Conservation (phyloP, 2,888 invertebrate genomes). For the Minunthozetes semirufus region DNA sequence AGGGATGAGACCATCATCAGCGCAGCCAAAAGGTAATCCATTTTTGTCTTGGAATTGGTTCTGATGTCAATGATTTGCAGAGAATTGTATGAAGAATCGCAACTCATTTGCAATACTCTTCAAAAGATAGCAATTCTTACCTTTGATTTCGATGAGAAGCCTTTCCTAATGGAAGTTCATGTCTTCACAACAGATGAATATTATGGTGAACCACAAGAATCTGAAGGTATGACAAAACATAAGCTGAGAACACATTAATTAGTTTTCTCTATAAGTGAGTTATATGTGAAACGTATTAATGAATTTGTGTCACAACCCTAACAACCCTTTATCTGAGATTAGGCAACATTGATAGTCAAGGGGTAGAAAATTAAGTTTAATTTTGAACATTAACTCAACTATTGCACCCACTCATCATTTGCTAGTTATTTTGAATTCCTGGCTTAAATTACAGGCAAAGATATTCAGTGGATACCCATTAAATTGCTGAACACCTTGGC, state of each 20-base stretch:
- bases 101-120: slow-evolving; percentile 51
- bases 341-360: too few relatives aligned
- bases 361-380: too few relatives aligned
- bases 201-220: slow-evolving; percentile 56
- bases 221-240: slow-evolving; percentile 54
- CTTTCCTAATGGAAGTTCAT: slow-evolving; percentile 59
- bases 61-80: slow-evolving; percentile 45
- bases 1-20: slow-evolving; percentile 58
- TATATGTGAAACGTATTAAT: too few relatives aligned
- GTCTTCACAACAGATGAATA: slow-evolving; percentile 57
- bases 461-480: too few relatives aligned
- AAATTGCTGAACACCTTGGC: too few relatives aligned
- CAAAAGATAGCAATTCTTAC: slow-evolving; percentile 58
- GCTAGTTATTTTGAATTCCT: too few relatives aligned
- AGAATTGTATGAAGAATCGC: slow-evolving; percentile 64
- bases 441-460: too few relatives aligned
- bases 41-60: not conserved
- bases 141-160: slow-evolving; percentile 59
- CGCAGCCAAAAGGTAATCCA: slow-evolving; percentile 58
- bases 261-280: too few relatives aligned
- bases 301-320: too few relatives aligned
- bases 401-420: too few relatives aligned
- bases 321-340: not conserved
- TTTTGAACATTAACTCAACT: too few relatives aligned
- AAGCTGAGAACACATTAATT: too few relatives aligned